Percentiles rank a stretch among this genome's conserved stretches.
Conservation (phyloP, 1,140 invertebrate species). For the Pseudoatta argentina region DNA sequence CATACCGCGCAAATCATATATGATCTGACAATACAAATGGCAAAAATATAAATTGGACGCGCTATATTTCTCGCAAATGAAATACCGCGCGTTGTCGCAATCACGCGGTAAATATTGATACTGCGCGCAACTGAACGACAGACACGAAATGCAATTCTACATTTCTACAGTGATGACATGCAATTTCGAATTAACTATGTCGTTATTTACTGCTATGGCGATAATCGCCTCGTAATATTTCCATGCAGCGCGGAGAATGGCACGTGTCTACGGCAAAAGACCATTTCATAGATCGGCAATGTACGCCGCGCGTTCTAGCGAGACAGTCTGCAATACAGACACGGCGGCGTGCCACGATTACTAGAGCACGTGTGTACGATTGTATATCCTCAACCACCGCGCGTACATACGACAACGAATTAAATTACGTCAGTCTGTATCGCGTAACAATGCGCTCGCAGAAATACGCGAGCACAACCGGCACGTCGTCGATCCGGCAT, state of each 20-base stretch:
- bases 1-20: not conserved
- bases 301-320: conserved; percentile 39
- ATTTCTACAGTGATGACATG: conserved; percentile 12
- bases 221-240: conserved; percentile 55
- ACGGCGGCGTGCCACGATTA: conserved; percentile 69
- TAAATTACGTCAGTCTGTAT: conserved; percentile 77
- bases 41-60: conserved; percentile 43
- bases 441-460: conserved; percentile 74
- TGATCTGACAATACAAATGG: conserved; percentile 40
- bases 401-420: conserved; percentile 68
- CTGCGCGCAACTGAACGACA: conserved; percentile 21
- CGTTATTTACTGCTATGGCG: conserved; percentile 41
- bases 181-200: conserved; percentile 52
- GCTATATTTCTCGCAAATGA: conserved; percentile 42
- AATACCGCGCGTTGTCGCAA: conserved; percentile 46
- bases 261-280: conserved; percentile 46
- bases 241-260: conserved; percentile 5
- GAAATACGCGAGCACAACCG: conserved; percentile 67
- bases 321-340: conserved; percentile 58
- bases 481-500: conserved; percentile 68
- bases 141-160: conserved; percentile 36
- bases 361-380: conserved; percentile 73
- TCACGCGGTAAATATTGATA: conserved; percentile 52
- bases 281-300: conserved; percentile 69
- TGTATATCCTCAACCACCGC: conserved; percentile 58